phyloP scores from a whole-genome alignment of 2,113 vertebrate species.

The Eulemur macaco region DNA sequence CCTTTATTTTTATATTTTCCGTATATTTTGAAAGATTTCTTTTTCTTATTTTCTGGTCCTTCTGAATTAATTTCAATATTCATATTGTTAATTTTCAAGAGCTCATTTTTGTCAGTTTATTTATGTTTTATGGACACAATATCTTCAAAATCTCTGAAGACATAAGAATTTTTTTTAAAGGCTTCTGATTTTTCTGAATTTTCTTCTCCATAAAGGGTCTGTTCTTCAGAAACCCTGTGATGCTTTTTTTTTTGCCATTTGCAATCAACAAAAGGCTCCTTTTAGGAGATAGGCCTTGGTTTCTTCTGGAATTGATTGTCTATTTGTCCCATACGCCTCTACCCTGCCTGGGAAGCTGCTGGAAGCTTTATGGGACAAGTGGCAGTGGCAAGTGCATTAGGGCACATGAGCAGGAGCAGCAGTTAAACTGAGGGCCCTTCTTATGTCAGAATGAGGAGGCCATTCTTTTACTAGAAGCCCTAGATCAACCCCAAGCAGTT shows the following conservation, averaged over 20 bases:
- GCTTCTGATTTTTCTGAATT: neutral
- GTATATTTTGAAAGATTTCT: neutral
- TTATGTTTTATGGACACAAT: neutral
- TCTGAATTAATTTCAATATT: neutral
- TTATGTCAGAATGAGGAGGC: neutral
- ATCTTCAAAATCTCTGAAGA: slow-evolving; percentile 34
- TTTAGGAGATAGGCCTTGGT: neutral
- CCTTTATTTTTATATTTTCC: neutral
- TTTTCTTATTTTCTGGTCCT: neutral
- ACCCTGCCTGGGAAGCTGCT: neutral
- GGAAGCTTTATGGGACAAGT: neutral
- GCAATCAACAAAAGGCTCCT: neutral
- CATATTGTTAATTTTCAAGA: neutral
- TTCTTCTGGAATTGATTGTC: neutral
- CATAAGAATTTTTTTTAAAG: neutral
- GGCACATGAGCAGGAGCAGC: neutral
- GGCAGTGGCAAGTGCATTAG: neutral
- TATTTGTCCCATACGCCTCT: neutral
- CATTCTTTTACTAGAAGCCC: neutral
- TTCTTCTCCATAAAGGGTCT: neutral
- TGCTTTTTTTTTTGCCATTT: neutral
- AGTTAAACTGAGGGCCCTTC: neutral
- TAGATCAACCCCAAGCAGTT: neutral
- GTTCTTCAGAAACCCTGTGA: neutral
- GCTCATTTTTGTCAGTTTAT: neutral